Conservation (phyloP, 2,797 vertebrate species). For the Allobates femoralis region DNA sequence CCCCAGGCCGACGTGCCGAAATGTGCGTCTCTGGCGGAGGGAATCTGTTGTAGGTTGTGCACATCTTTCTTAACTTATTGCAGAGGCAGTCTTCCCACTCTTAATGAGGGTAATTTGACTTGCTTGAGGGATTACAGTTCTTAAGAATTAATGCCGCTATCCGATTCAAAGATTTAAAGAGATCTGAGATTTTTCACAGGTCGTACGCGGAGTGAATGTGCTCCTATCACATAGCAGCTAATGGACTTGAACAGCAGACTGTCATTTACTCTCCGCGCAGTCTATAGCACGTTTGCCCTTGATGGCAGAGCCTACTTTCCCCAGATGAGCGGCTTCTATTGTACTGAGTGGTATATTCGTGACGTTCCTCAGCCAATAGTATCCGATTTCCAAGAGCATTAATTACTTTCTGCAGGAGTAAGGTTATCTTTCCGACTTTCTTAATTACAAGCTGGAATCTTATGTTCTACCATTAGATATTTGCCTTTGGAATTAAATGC, state of each 20-base stretch:
- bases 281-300: conserved; percentile 95
- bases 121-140: conserved; percentile 99
- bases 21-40: conserved; percentile 19
- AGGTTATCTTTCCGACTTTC: conserved; percentile 76
- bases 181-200: conserved; percentile 99
- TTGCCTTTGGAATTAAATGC: conserved; percentile 65
- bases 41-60: conserved; percentile 85
- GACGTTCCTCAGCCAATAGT: conserved; percentile 77
- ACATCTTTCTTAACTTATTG: conserved; percentile 94
- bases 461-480: conserved; percentile 67
- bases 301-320: conserved; percentile 80
- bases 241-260: conserved; percentile 99
- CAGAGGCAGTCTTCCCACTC: conserved; percentile 97
- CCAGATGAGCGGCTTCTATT: conserved; percentile 90
- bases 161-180: conserved; percentile 97
- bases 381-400: conserved; percentile 76
- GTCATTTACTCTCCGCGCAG: conserved; percentile 86
- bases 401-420: conserved; percentile 72
- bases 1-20: too few species aligned
- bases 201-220: conserved; percentile 95
- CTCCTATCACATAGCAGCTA: conserved; percentile 98
- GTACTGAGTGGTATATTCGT: conserved; percentile 76
- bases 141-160: conserved; percentile 99
- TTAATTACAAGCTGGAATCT: conserved; percentile 76
- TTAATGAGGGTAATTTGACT: conserved; percentile 99